A percentile compares a stretch with the other conserved stretches of the same genome.
These are phyloP conservation scores for Drosophila sproati DNA, from an alignment of 1,140 invertebrate genomes.

Conservation along the genomic window DNA sequence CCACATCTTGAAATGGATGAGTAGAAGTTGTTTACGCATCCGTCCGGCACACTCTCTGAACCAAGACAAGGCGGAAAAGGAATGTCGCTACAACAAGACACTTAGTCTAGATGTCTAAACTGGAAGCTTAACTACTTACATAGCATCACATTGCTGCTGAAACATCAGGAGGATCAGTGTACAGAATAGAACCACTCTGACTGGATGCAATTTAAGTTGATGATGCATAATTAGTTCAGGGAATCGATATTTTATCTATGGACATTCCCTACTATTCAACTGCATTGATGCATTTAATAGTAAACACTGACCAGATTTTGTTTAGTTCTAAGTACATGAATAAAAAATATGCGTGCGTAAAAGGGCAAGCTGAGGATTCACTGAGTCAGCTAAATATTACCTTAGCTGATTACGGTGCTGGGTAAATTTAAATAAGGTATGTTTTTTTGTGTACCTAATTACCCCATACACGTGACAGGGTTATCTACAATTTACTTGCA, in stretches of 20 bases:
- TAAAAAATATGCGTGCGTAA: too few species aligned
- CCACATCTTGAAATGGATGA: neutral
- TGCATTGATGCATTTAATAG: neutral
- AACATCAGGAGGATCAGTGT: neutral
- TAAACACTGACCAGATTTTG: neutral
- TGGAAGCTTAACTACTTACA: neutral
- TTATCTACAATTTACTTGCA: neutral
- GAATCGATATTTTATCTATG: neutral
- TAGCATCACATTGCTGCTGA: neutral
- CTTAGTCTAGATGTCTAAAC: neutral
- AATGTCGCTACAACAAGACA: neutral
- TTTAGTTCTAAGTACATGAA: too few species aligned
- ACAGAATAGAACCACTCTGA: neutral
- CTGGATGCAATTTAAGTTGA: neutral
- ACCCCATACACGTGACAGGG: neutral
- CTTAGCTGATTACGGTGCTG: neutral
- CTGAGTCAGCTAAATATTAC: neutral
- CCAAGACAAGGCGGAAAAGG: slow-evolving; percentile 1
- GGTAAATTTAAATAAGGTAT: neutral
- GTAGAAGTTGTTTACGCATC: neutral
- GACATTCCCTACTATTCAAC: neutral
- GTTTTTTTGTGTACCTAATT: too few species aligned
- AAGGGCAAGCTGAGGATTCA: neutral
- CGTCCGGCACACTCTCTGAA: neutral
- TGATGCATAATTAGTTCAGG: neutral